Conservation (phyloP, 2,888 invertebrate genomes). For the Drosophila vallismaia region DNA sequence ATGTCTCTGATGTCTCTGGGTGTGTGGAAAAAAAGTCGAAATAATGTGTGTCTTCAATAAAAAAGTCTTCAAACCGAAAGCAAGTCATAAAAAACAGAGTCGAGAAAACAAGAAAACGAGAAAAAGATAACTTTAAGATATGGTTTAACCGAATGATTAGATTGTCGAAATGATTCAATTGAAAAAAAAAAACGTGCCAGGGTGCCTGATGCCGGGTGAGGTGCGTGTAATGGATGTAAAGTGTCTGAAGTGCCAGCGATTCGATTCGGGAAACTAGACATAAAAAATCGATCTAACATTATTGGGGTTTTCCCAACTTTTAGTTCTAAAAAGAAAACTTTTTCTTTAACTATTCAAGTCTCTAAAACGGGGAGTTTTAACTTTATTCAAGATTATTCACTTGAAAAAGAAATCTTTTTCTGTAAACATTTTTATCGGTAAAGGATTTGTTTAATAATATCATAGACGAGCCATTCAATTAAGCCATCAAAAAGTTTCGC, state of each 20-base stretch:
- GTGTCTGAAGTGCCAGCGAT: constrained; percentile 25
- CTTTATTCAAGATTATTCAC: no score
- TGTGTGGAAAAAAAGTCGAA: constrained; percentile 46
- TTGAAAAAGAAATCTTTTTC: not conserved
- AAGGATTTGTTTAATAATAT: not conserved
- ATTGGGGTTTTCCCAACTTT: not conserved
- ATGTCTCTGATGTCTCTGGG: not conserved
- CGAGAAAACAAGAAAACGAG: constrained; percentile 2
- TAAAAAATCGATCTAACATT: not conserved
- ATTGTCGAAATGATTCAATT: constrained; percentile 26
- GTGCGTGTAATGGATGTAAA: constrained; percentile 31
- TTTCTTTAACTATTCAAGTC: not conserved
- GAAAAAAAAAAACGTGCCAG: constrained; percentile 1
- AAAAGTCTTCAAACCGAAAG: constrained; percentile 55
- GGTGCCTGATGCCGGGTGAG: constrained; percentile 11
- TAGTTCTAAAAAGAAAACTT: not conserved
- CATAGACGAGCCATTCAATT: constrained; percentile 26
- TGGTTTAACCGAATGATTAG: constrained; percentile 23
- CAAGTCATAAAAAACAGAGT: constrained; percentile 54
- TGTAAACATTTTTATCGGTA: not conserved
- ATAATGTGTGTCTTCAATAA: constrained; percentile 60
- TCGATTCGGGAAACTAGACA: constrained; percentile 10
- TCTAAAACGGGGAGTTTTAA: not conserved
- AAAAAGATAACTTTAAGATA: constrained; percentile 23
- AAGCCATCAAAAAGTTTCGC: constrained; percentile 28